phyloP scores from a whole-genome alignment of 2,888 invertebrate species.

The Acrobasis repandana region DNA sequence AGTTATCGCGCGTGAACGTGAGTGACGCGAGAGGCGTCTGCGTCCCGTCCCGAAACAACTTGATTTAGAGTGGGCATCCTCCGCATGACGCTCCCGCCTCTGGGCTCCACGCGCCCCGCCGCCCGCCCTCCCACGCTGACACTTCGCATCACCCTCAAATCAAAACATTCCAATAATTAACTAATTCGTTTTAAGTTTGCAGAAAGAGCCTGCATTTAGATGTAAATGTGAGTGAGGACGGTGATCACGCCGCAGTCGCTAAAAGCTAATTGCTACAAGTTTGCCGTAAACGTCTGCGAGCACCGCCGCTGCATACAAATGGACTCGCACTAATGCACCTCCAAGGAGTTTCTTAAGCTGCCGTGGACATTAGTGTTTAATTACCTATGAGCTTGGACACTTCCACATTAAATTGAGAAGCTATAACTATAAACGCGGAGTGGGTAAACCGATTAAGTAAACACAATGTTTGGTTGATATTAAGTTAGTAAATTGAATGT shows the following conservation, averaged over 20 bases:
- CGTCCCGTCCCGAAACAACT: constrained; percentile 64
- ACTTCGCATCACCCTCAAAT: constrained; percentile 17
- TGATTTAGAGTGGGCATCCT: constrained; percentile 62
- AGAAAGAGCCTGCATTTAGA: constrained; percentile 2
- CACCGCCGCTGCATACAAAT: constrained; percentile 68
- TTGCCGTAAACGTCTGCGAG: constrained; percentile 57
- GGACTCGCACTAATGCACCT: constrained; percentile 47
- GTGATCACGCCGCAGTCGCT: constrained; percentile 38
- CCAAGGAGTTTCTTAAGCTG: constrained; percentile 43
- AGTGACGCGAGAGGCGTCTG: constrained; percentile 36
- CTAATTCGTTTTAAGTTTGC: constrained; percentile 4
- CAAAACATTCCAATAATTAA: background rate
- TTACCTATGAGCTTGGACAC: constrained; percentile 37
- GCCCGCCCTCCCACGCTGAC: constrained; percentile 53
- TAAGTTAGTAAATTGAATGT: constrained; percentile 10
- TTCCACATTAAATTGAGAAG: constrained; percentile 35
- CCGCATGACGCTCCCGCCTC: constrained; percentile 58
- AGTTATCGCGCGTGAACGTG: constrained; percentile 38
- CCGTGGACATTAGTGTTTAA: constrained; percentile 32
- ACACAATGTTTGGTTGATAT: constrained; percentile 7
- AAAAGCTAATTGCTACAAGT: constrained; percentile 54
- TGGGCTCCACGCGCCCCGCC: constrained; percentile 47
- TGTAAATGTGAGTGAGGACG: constrained; percentile 41
- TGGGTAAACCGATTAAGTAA: constrained; percentile 12
- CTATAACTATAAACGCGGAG: constrained; percentile 15